Evolutionary conservation across 2,113 vertebrate genomes (phyloP).

Genomic region (Saguinus midas): DNA sequence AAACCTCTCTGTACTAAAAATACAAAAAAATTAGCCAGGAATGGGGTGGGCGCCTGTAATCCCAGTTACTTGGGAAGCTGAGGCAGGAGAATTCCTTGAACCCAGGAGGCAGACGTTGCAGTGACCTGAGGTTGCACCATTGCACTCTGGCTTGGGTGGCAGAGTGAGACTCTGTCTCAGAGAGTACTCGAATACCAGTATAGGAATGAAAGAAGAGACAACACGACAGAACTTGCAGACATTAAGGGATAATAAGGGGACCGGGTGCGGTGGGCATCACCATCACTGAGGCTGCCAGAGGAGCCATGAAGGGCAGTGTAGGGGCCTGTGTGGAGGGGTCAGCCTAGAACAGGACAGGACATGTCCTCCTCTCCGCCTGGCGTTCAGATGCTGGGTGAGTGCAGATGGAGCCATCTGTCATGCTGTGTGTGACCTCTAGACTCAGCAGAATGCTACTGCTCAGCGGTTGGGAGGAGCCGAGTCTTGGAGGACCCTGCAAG

Average conservation of each 20-base stretch:
- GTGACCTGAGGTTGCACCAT: no score
- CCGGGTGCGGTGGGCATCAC: no score
- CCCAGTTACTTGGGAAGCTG: no score
- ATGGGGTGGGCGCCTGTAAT: no score
- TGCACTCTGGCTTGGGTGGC: no score
- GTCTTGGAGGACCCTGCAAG: background rate
- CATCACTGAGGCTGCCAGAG: background rate
- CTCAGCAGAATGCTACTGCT: accelerated
- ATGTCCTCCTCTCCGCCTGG: background rate
- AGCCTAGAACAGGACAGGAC: background rate
- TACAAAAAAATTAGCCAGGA: no score
- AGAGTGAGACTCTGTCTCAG: no score
- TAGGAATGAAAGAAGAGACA: background rate
- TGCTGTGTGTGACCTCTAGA: accelerated
- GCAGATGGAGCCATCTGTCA: background rate
- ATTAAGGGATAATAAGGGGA: background rate
- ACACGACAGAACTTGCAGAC: background rate
- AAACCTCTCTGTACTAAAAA: no score
- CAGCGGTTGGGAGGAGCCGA: background rate
- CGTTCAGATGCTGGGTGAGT: no score
- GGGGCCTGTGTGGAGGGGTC: background rate
- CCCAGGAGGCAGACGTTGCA: no score
- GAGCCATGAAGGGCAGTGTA: background rate
- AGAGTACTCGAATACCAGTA: background rate
- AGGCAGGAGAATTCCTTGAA: no score